A percentile compares a stretch with the other conserved stretches of the same genome.
phyloP scores from a whole-genome alignment of 2,797 vertebrate genomes.

The Hafferia zeledoni region DNA sequence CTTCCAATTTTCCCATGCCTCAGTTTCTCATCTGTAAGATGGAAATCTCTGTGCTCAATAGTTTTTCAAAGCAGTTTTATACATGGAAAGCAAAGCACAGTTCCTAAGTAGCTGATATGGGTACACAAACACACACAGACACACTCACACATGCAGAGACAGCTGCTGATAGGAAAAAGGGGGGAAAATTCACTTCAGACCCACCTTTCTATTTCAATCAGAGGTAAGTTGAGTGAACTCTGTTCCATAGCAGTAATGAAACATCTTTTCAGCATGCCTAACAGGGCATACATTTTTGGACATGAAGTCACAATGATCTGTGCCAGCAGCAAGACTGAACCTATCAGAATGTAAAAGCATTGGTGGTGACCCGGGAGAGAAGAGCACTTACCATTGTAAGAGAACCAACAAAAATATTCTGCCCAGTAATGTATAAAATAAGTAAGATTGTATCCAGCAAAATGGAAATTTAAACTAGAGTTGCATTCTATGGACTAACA shows the following conservation, averaged over 20 bases:
- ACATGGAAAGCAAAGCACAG: neutral
- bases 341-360: constrained; percentile 10
- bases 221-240: neutral
- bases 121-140: neutral
- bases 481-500: neutral
- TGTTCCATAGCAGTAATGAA: neutral
- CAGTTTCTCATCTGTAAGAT: neutral
- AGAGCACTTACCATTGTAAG: neutral
- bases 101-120: neutral
- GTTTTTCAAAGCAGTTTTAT: neutral
- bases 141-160: neutral
- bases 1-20: neutral
- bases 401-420: neutral
- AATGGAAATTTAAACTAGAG: neutral
- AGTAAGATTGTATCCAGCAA: neutral
- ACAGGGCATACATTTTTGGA: constrained; percentile 2
- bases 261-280: neutral
- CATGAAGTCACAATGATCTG: neutral
- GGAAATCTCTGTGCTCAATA: neutral
- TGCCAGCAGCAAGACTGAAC: constrained; percentile 22
- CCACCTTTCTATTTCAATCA: neutral
- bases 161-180: neutral
- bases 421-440: neutral
- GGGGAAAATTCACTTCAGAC: neutral
- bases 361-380: neutral